These are phyloP conservation scores for Ochotona princeps DNA, from an alignment of 2,113 vertebrate genomes.

Conservation along the genomic window DNA sequence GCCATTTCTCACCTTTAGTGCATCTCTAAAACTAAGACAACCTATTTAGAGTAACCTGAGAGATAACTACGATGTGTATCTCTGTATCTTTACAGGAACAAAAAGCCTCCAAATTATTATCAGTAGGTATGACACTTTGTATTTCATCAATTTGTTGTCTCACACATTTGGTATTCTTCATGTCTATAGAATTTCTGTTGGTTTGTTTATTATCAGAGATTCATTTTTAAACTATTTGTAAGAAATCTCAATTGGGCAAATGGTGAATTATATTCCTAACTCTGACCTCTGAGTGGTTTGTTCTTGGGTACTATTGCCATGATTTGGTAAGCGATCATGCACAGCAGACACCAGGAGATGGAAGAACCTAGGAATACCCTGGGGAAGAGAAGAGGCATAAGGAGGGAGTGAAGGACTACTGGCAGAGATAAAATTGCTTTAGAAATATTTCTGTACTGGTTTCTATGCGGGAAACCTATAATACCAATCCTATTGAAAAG, in stretches of 20 bases:
- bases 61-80: neutral
- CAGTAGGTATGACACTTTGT: neutral
- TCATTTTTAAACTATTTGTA: constrained; percentile 38
- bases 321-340: neutral
- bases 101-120: neutral
- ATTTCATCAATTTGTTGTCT: constrained; percentile 13
- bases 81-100: constrained; percentile 33
- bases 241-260: constrained; percentile 44
- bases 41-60: neutral
- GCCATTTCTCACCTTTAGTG: neutral
- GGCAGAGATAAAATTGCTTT: constrained; percentile 67
- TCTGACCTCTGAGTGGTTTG: neutral
- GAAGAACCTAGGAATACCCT: neutral
- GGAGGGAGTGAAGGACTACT: neutral
- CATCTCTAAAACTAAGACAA: constrained; percentile 40
- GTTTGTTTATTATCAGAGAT: constrained; percentile 34
- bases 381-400: neutral
- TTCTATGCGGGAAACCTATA: constrained; percentile 51
- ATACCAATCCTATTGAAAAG: constrained; percentile 53
- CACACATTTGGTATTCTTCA: neutral
- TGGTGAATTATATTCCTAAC: constrained; percentile 2
- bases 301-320: neutral
- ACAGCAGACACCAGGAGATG: neutral
- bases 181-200: neutral
- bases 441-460: constrained; percentile 49